Percentiles rank a stretch among this genome's conserved stretches.
These are phyloP conservation scores for Augiades crinisus DNA, from an alignment of 2,888 invertebrate species.

Conservation along the genomic window DNA sequence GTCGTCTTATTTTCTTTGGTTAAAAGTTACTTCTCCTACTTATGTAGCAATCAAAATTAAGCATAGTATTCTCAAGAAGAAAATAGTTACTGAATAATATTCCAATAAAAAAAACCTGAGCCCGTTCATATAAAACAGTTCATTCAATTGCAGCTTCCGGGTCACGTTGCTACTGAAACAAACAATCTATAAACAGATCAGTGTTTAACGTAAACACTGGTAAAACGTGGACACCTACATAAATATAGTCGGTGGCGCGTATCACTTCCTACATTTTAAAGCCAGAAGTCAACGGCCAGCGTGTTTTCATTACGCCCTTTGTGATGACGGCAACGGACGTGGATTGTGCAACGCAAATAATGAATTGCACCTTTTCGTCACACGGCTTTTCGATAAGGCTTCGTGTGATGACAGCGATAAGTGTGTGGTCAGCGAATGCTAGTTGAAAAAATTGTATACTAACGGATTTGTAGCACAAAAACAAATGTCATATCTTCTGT, in stretches of 20 bases:
- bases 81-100: no score
- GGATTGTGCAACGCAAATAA: neutral
- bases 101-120: no score
- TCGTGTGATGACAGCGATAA: neutral
- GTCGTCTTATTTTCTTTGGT: no score
- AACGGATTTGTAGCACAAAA: no score
- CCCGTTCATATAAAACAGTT: no score
- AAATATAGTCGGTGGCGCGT: slow-evolving; percentile 40
- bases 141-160: slow-evolving; percentile 32
- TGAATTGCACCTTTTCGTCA: neutral
- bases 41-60: no score
- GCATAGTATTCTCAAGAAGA: no score
- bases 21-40: no score
- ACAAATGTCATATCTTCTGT: no score
- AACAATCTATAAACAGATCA: slow-evolving; percentile 46
- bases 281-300: slow-evolving; percentile 53
- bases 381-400: neutral
- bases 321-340: slow-evolving; percentile 8
- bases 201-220: slow-evolving; percentile 56
- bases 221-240: slow-evolving; percentile 42
- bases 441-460: no score
- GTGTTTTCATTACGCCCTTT: slow-evolving; percentile 34
- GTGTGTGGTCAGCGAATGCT: no score
- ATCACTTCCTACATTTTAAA: slow-evolving; percentile 61
- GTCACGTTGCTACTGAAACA: slow-evolving; percentile 14